Evolutionary conservation across 2,888 invertebrate species (phyloP), one percentile per base, ranked within the genome.

Genomic region (Clistopyga incitator): DNA sequence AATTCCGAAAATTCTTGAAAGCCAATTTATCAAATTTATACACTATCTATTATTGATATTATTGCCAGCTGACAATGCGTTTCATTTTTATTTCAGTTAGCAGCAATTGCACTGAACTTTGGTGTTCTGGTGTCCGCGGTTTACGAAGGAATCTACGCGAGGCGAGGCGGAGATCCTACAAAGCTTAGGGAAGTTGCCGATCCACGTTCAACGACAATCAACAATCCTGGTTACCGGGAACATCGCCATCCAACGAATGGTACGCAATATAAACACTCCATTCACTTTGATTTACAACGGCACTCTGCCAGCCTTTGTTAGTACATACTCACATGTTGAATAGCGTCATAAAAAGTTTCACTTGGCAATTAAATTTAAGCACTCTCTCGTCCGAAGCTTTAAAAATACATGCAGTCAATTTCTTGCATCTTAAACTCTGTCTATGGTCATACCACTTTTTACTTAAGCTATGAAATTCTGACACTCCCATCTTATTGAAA

Each of bases 191-290:
- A 95, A 86, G 93, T 95, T 38, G 94, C 94, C 94, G 95, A 95
- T 82, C 93, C 94, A 2, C 95, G 95, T 81, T 95, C 96, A 25
- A 96, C 97, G 56, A 97, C 97, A 50, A 97, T 97, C 92, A 97
- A 97, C 89, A 98, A 98, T 94, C 97, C 97, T 6, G 97, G 97
- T 47, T 98, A 97, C 92, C 96, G 97, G 92, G 98, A 98, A 86
- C 91, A 90, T 81, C 89, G 89, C 80, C 92, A 89, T 85, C 90
- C 92, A 6, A 92, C 89, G 76, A 93, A 93, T 84, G 93, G 93
- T 93, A 88, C 87, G 84, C 67, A 50, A 67, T 76, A 47, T 11
- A 1, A 38, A 15, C 42, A 52, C 54, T 15, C 6, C 13, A 29
- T 29, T 29, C 11, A 59, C 29, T 11, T 54, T 18, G 18, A 13